Evolutionary conservation across 2,113 vertebrate species (phyloP), one percentile per base, ranked within the genome.

Genomic region (Chaenogobius annularis): DNA sequence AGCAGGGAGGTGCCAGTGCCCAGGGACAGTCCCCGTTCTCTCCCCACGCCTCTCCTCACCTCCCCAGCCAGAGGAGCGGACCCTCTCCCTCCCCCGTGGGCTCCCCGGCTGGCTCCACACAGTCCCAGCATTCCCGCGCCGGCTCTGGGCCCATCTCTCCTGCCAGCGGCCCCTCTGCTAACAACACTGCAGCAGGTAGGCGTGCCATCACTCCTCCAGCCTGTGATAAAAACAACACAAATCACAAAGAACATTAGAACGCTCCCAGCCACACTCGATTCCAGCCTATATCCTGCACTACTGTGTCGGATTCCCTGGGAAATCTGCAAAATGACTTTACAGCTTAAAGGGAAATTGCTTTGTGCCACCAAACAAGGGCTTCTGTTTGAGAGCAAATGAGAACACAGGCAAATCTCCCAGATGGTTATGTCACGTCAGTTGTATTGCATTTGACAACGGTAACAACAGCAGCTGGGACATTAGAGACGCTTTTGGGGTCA

Each of bases 21-120:
- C 96, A 96, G 20, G 95, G 95, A 23, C 97, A 96, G 91, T 98
- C 97, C 15, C 96, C 97, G 0, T 98, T 97, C 91, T 98, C 97
- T 50, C 97, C 97, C 17, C 97, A 98, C 46, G 96, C 96, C 69
- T 98, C 96, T 69, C 97, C 96, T 2, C 96, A 96, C 81, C 95
- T 98, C 76, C 93, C 95, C 80, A 93, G 94, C 90, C 95, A 97
- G 79, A 94, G 95, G 0, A 95, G 96, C 14, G 96, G 95, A 17
- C 97, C 96, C 0, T 98, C 97, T 0, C 97, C 97, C 66, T 98
- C 97, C 72, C 96, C 97, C 0, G 96, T 96, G 52, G 96, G 95
- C 85, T 98, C 96, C 40, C 97, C 97, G 0, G 96, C 95, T 6
- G 96, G 97, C 77, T 98, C 96, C 89, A 96, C 94, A 88, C 97